Conservation (phyloP, 2,797 vertebrate species). For the Loriculus beryllinus region DNA sequence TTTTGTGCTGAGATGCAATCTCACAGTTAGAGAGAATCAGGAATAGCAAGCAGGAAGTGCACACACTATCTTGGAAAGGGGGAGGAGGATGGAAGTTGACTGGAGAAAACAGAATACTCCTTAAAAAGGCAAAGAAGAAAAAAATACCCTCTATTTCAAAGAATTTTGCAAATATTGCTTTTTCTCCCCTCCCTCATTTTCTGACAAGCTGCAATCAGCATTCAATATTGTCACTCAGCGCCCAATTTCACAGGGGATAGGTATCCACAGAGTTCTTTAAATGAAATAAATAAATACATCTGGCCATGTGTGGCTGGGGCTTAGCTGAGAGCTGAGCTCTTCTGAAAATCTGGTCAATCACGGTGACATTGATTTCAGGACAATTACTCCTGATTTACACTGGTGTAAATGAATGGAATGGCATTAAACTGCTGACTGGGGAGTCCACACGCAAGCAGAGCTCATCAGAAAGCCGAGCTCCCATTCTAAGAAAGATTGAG, state of each 20-base stretch:
- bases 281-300: constrained; percentile 69
- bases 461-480: constrained; percentile 61
- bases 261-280: constrained; percentile 42
- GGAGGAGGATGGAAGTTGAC: background rate
- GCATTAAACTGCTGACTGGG: constrained; percentile 64
- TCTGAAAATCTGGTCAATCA: constrained; percentile 60
- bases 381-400: constrained; percentile 68
- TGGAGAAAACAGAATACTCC: background rate
- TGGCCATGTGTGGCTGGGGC: constrained; percentile 5
- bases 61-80: background rate
- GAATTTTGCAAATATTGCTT: constrained; percentile 60
- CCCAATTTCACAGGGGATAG: constrained; percentile 35
- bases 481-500: constrained; percentile 58
- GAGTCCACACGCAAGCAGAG: constrained; percentile 55
- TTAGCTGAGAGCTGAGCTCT: constrained; percentile 49
- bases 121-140: background rate
- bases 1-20: background rate
- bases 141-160: background rate
- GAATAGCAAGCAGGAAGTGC: constrained; percentile 2
- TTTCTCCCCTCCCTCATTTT: constrained; percentile 44
- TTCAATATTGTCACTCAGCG: constrained; percentile 43
- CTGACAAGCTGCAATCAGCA: constrained; percentile 55
- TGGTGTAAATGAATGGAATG: constrained; percentile 64
- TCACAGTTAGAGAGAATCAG: background rate
- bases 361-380: constrained; percentile 62